Evolutionary conservation across 1,140 invertebrate genomes (phyloP), one percentile per base, ranked within the genome.

Genomic region (Matsumurasca onukii): DNA sequence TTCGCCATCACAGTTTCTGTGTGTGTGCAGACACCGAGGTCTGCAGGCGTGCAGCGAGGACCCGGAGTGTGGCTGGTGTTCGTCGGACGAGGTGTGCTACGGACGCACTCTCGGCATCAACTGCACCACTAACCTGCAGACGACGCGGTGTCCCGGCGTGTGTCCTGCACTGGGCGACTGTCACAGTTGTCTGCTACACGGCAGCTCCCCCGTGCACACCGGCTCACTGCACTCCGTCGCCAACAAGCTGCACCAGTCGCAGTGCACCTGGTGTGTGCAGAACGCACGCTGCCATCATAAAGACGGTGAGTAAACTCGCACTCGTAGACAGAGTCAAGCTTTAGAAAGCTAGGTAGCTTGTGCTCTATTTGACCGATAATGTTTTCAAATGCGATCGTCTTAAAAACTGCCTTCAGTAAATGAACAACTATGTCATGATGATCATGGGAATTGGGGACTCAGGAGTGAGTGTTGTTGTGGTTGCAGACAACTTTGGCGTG

Each of bases 61-160:
- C 82, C 92, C 93, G 0, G 93, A 95, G 78, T 98, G 95, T 78
- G 92, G 94, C 15, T 97, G 93, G 93, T 98, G 95, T 80, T 90
- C 89, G 0, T 89, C 89, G 31, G 90, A 91, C 73, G 88, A 88
- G 78, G 86, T 86, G 71, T 95, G 93, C 73, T 94, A 94, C 73
- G 91, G 91, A 0, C 83, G 92, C 66, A 92, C 90, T 5, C 85
- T 90, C 31, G 91, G 91, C 0, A 90, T 91, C 20, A 89, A 89
- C 74, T 95, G 92, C 74, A 94, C 92, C 0, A 94, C 91, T 0
- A 95, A 95, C 81, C 78, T 95, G 31, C 91, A 93, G 80, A 93
- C 92, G 0, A 90, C 90, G 1, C 82, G 90, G 1, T 97, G 94
- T 80, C 91, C 91, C 0, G 83, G 85, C 2, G 78, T 97, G 31